Percentiles rank a stretch among this genome's conserved stretches.
Conservation (phyloP, 1,140 invertebrate species). For the Euwallacea similis region DNA sequence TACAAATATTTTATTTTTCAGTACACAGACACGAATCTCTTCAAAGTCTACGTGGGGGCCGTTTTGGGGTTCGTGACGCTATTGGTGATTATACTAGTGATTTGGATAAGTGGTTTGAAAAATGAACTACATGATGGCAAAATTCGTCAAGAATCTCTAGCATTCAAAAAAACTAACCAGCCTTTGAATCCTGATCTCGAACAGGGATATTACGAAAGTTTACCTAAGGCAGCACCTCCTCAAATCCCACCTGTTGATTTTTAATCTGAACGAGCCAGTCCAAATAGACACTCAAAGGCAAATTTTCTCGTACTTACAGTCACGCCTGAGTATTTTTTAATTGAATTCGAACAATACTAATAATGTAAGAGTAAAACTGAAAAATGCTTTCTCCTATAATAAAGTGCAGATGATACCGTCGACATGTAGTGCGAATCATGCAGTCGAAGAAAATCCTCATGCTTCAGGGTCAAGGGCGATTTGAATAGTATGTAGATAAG, state of each 20-base stretch:
- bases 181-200: slow-evolving; percentile 30
- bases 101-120: slow-evolving; percentile 34
- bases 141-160: slow-evolving; percentile 20
- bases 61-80: slow-evolving; percentile 40
- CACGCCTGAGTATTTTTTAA: no score
- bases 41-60: slow-evolving; percentile 44
- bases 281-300: no score
- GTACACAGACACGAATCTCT: slow-evolving; percentile 42
- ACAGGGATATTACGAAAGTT: slow-evolving; percentile 25
- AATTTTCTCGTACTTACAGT: no score
- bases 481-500: no score
- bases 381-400: no score
- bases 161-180: slow-evolving; percentile 26
- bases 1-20: slow-evolving; percentile 26
- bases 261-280: slow-evolving; percentile 24
- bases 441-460: no score
- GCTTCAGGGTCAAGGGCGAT: no score
- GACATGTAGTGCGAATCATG: no score
- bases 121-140: slow-evolving; percentile 20
- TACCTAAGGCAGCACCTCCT: slow-evolving; percentile 33
- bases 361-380: no score
- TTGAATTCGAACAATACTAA: no score
- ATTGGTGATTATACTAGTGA: slow-evolving; percentile 38
- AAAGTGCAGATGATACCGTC: no score
- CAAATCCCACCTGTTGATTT: slow-evolving; percentile 44